phyloP scores from a whole-genome alignment of 2,888 invertebrate genomes.

The Cryptus armator region DNA sequence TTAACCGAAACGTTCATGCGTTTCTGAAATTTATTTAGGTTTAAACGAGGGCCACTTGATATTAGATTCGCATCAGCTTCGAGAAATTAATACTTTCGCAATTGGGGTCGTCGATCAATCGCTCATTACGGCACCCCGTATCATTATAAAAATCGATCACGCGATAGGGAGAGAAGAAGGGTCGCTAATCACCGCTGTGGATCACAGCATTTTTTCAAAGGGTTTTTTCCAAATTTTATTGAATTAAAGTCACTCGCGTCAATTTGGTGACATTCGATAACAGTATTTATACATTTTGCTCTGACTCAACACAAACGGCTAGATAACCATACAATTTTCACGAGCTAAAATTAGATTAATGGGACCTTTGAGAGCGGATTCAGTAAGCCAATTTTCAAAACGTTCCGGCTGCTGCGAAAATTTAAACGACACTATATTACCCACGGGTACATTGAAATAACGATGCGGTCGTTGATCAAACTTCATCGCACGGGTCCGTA shows the following conservation, averaged over 20 bases:
- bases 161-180: not conserved
- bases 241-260: not conserved
- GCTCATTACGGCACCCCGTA: not conserved
- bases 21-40: not conserved
- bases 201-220: not conserved
- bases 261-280: not conserved
- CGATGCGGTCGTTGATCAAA: conserved; percentile 9
- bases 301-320: not conserved
- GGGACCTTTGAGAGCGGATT: not conserved
- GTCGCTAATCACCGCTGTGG: not conserved
- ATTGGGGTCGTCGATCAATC: not conserved
- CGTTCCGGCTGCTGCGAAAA: not conserved
- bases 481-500: not conserved
- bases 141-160: not conserved
- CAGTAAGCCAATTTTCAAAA: not conserved
- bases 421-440: not conserved
- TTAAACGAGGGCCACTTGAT: no score
- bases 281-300: not conserved
- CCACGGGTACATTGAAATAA: not conserved
- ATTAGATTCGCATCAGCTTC: no score
- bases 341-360: not conserved
- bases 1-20: not conserved
- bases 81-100: not conserved
- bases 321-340: not conserved
- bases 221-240: not conserved